Conservation (phyloP, 2,888 invertebrate genomes). For the Globia sparganii region DNA sequence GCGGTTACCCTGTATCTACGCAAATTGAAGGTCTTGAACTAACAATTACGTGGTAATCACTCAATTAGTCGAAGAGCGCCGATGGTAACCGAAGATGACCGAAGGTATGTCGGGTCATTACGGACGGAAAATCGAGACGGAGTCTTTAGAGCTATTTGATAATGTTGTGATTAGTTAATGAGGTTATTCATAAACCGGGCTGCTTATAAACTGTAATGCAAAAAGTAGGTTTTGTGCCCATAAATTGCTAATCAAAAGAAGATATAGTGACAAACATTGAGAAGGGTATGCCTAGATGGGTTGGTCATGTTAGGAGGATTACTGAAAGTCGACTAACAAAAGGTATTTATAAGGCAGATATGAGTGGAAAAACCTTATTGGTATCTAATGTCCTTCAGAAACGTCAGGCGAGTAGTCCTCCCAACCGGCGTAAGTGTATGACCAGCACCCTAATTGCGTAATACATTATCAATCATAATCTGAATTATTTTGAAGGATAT, state of each 20-base stretch:
- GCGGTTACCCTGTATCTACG: background rate
- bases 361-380: no score
- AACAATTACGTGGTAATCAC: slow-evolving; percentile 28
- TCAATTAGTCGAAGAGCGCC: slow-evolving; percentile 30
- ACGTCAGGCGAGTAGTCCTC: no score
- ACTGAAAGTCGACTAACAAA: no score
- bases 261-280: no score
- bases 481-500: no score
- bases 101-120: slow-evolving; percentile 12
- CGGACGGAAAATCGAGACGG: background rate
- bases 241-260: background rate
- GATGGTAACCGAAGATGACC: slow-evolving; percentile 10
- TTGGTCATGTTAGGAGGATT: no score
- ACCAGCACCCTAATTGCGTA: no score
- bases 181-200: background rate
- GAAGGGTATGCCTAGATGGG: no score
- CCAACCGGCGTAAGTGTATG: no score
- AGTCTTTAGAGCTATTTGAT: background rate
- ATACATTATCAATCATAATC: no score
- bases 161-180: background rate
- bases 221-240: background rate
- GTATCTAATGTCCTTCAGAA: no score
- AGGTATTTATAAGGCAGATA: no score
- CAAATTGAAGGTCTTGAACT: slow-evolving; percentile 10
- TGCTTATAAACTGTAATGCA: background rate